These are phyloP conservation scores for Macropodus opercularis DNA, from an alignment of 2,797 vertebrate genomes.

Conservation along the genomic window DNA sequence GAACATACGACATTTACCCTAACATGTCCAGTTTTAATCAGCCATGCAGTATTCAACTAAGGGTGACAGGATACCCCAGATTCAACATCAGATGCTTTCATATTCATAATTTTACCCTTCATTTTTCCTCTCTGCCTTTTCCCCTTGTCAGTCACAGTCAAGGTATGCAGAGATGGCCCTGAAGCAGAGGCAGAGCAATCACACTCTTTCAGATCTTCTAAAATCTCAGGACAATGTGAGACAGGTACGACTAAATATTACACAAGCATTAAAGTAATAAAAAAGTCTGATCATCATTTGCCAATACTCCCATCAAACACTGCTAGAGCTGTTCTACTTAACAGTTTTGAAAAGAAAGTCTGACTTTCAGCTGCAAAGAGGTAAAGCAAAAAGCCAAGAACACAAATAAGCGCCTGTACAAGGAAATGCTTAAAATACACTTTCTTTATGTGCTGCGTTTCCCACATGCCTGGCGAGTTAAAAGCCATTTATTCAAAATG, in stretches of 20 bases:
- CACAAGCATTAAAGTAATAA: constrained; percentile 25
- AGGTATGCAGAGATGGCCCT: not conserved
- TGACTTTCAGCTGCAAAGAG: not conserved
- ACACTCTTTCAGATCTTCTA: not conserved
- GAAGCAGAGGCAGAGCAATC: constrained; percentile 13
- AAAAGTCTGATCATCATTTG: constrained; percentile 10
- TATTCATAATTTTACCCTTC: not conserved
- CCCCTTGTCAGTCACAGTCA: not conserved
- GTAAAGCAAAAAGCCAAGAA: constrained; percentile 1
- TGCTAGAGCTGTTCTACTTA: constrained; percentile 14
- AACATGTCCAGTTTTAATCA: constrained; percentile 30
- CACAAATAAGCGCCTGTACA: not conserved
- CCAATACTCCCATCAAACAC: constrained; percentile 23
- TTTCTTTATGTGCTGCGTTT: constrained; percentile 13
- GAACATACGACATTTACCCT: constrained; percentile 10
- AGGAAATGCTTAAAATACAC: constrained; percentile 11
- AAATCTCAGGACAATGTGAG: constrained; percentile 10
- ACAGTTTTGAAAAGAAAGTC: constrained; percentile 1
- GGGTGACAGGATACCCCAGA: constrained; percentile 14
- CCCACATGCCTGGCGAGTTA: constrained; percentile 19
- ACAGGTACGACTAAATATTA: constrained; percentile 10
- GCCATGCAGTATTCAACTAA: constrained; percentile 18
- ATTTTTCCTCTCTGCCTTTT: not conserved
- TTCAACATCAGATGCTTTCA: constrained; percentile 1
- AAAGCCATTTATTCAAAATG: constrained; percentile 54